Evolutionary conservation across 2,888 invertebrate genomes (phyloP).

Genomic region (Ichneumoninae sp.): DNA sequence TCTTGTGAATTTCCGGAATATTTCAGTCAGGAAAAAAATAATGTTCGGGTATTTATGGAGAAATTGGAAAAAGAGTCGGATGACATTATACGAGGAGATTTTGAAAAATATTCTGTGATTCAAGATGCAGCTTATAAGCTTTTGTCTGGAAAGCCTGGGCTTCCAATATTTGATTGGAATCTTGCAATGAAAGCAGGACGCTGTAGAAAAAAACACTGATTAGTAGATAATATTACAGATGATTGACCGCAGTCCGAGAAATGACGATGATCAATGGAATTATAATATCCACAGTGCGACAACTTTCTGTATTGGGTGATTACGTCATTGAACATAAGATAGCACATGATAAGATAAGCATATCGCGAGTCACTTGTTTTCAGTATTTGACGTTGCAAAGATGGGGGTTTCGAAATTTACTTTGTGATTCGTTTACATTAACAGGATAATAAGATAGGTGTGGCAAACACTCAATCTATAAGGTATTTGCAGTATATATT

Average conservation of each 20-base stretch:
- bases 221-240: background rate
- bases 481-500: background rate
- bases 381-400: background rate
- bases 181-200: slow-evolving; percentile 67
- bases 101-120: slow-evolving; percentile 65
- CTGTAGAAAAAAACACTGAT: slow-evolving; percentile 52
- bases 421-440: background rate
- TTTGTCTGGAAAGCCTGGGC: slow-evolving; percentile 85
- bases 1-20: slow-evolving; percentile 70
- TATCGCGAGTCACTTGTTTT: slow-evolving; percentile 1
- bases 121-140: slow-evolving; percentile 79
- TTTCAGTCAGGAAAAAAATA: background rate
- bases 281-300: background rate
- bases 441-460: too few species aligned
- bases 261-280: background rate
- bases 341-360: background rate
- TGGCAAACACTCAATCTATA: background rate
- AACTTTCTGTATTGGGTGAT: background rate
- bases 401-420: background rate
- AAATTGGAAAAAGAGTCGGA: slow-evolving; percentile 75
- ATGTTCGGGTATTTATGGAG: background rate
- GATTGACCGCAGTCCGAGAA: background rate
- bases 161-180: slow-evolving; percentile 85
- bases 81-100: slow-evolving; percentile 28
- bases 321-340: background rate